Percentiles rank a stretch among this genome's conserved stretches.
phyloP scores from a whole-genome alignment of 2,113 vertebrate genomes.

The Notothenia rossii region DNA sequence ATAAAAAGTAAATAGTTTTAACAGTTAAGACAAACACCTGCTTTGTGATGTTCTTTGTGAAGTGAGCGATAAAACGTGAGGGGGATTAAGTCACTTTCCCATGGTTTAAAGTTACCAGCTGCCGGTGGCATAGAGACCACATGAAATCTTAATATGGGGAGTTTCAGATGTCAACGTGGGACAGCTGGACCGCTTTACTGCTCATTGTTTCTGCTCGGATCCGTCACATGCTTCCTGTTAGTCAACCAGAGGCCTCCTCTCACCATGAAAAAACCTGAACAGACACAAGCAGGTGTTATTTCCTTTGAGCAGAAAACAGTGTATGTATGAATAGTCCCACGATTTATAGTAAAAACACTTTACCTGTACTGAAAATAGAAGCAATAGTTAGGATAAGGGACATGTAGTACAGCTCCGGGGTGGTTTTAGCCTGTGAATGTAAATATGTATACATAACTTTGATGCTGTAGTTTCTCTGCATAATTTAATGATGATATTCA shows the following conservation, averaged over 20 bases:
- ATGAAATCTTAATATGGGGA: constrained; percentile 79
- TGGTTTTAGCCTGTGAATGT: constrained; percentile 77
- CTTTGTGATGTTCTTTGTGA: constrained; percentile 30
- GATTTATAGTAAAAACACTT: neutral
- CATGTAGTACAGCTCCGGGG: constrained; percentile 82
- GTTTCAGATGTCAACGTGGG: constrained; percentile 56
- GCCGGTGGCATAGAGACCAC: constrained; percentile 58
- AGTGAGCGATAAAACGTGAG: constrained; percentile 38
- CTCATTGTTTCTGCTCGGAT: constrained; percentile 38
- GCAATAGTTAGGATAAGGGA: constrained; percentile 75
- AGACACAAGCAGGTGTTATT: constrained; percentile 54
- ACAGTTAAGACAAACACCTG: constrained; percentile 25
- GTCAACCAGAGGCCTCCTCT: constrained; percentile 80
- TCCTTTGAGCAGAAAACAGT: neutral
- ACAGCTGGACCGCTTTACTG: constrained; percentile 59
- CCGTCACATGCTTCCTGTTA: constrained; percentile 41
- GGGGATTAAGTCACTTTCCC: constrained; percentile 57
- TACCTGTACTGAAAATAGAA: constrained; percentile 80
- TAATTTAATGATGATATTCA: neutral
- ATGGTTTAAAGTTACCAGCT: constrained; percentile 64
- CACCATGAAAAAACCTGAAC: constrained; percentile 78
- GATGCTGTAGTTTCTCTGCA: neutral
- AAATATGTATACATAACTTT: neutral
- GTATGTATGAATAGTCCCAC: neutral
- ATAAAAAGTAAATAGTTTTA: constrained; percentile 25